A percentile compares a stretch with the other conserved stretches of the same genome.
Evolutionary conservation across 2,888 invertebrate species (phyloP).

Genomic region (Sylvicola cinctus): DNA sequence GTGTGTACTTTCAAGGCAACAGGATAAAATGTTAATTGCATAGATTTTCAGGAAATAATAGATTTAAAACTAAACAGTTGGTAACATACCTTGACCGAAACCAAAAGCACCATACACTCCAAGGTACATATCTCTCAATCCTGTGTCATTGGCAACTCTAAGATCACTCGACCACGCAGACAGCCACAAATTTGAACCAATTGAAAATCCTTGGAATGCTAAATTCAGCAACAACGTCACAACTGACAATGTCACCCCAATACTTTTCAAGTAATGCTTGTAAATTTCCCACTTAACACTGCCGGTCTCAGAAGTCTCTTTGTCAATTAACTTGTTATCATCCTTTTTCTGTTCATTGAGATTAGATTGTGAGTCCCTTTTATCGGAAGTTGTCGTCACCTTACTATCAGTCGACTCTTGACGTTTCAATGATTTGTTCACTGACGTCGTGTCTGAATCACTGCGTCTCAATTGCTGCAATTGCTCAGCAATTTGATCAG

Average conservation of each 20-base stretch:
- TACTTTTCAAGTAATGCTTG: conserved; percentile 67
- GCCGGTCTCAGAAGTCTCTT: conserved; percentile 80
- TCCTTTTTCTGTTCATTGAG: too few species aligned
- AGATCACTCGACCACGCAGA: conserved; percentile 61
- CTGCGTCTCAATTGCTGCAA: too few species aligned
- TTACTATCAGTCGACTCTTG: too few species aligned
- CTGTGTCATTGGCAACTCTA: conserved; percentile 31
- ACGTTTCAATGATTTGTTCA: too few species aligned
- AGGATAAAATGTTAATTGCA: too few species aligned
- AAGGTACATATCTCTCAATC: conserved; percentile 53
- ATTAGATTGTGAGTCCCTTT: too few species aligned
- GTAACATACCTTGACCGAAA: conserved; percentile 62
- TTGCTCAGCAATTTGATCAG: too few species aligned
- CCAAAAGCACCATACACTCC: conserved; percentile 79
- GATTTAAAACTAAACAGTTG: neutral
- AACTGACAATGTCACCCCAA: conserved; percentile 53
- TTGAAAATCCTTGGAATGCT: conserved; percentile 63
- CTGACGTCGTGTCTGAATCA: too few species aligned
- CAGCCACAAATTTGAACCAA: conserved; percentile 75
- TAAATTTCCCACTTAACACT: conserved; percentile 79
- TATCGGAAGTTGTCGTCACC: too few species aligned
- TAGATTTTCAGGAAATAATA: too few species aligned
- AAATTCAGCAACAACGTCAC: conserved; percentile 61
- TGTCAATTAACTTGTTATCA: conserved; percentile 64
- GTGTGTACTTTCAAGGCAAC: too few species aligned